phyloP scores from a whole-genome alignment of 2,113 vertebrate genomes.

The Himantopus leucocephalus region DNA sequence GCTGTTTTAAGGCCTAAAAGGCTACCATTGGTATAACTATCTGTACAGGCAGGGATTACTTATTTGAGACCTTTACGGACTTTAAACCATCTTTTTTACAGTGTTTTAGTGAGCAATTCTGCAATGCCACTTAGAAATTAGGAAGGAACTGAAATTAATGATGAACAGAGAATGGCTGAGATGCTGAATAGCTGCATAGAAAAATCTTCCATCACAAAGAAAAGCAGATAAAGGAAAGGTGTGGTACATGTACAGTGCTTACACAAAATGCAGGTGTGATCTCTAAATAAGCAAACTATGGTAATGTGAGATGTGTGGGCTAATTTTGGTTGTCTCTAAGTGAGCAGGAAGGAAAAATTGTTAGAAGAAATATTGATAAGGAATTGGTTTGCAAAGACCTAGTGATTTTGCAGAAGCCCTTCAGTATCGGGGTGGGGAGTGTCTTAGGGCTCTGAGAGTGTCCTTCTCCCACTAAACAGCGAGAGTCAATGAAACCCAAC shows the following conservation, averaged over 20 bases:
- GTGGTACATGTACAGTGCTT: accelerated
- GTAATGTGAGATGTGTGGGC: neutral
- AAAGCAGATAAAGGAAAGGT: neutral
- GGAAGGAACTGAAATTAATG: neutral
- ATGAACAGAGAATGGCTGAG: neutral
- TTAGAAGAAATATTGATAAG: neutral
- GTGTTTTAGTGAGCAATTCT: neutral
- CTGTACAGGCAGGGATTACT: neutral
- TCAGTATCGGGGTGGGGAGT: neutral
- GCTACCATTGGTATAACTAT: neutral
- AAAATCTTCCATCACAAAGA: neutral
- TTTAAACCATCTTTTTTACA: neutral
- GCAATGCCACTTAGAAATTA: neutral
- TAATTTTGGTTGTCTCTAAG: neutral
- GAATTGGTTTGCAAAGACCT: neutral
- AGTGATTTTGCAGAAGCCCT: neutral
- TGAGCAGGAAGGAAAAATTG: neutral
- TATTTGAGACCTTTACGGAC: neutral
- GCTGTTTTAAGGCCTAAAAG: neutral
- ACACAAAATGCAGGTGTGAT: neutral
- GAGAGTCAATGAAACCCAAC: neutral
- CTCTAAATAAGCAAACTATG: neutral
- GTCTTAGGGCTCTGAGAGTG: neutral
- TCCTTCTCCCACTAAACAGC: neutral
- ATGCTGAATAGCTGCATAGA: neutral